These are phyloP conservation scores for Pelodytes ibericus DNA, from an alignment of 2,797 vertebrate genomes.

Conservation along the genomic window DNA sequence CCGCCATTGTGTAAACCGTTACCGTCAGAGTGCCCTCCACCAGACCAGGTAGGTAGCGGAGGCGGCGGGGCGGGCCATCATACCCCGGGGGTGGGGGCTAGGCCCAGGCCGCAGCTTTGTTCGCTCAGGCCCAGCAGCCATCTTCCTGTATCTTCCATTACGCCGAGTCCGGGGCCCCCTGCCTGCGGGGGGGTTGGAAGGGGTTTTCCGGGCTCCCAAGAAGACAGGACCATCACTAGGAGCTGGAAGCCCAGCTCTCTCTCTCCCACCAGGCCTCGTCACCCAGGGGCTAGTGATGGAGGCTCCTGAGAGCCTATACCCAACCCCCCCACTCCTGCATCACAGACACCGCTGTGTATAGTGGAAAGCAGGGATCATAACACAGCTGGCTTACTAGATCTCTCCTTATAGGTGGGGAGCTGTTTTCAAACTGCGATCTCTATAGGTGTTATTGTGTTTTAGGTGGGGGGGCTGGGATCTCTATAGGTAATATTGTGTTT, in stretches of 20 bases:
- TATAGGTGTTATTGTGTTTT: neutral
- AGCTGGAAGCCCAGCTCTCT: neutral
- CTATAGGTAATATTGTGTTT: too few relatives aligned
- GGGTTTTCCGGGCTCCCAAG: neutral
- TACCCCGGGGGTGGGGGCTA: neutral
- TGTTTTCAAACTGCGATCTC: too few relatives aligned
- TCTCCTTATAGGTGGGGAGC: neutral
- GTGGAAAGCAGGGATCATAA: neutral
- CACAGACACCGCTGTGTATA: too few relatives aligned
- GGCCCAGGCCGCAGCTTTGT: conserved; percentile 39
- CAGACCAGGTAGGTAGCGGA: conserved; percentile 69
- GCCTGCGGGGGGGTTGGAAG: neutral
- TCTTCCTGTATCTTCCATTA: conserved; percentile 14
- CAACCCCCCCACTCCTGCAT: neutral
- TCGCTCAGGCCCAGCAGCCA: conserved; percentile 37
- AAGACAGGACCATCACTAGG: neutral
- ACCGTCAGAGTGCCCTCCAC: conserved; percentile 63
- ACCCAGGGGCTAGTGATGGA: neutral
- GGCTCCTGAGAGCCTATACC: neutral
- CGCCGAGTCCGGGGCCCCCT: neutral
- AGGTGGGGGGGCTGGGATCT: neutral
- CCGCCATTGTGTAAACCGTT: conserved; percentile 60
- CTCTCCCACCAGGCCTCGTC: neutral
- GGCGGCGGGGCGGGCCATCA: neutral
- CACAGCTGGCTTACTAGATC: too few relatives aligned